Evolutionary conservation across 2,888 invertebrate genomes (phyloP), one percentile per base, ranked within the genome.

Genomic region (Tortrix viridana): DNA sequence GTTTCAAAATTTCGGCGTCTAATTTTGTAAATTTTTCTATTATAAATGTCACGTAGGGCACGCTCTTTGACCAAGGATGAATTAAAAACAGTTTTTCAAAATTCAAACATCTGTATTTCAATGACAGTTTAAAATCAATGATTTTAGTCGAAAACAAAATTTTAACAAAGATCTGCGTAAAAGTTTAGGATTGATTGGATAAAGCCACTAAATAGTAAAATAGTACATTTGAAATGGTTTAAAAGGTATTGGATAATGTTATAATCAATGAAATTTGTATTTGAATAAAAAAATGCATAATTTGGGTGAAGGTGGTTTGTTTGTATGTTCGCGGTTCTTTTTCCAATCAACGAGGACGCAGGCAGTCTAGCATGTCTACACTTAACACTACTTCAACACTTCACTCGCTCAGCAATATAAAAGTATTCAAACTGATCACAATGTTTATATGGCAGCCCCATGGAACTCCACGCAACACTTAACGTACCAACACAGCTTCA

Each of bases 361-460:
- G 80, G 76, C 81, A 88, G 78, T 87, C 91, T 92, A 92, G 90
- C 92, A 89, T 79, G 83, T 89, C 92, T 91, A 92, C 79, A 78
- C 89, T 90, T 91, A 89, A 85, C 81, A 86, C 82, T 88, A 88
- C 80, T 76, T 82, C 81, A 85, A 85, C 82, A 82, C 77, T 84
- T 83, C 84, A 85, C 80, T 82, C 87, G 83, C 81, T 85, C 87
- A 85, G 88, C 88, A 89, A 86, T 90, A 90, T 90, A 92, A 91
- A 92, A 91, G 89, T 92, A 91, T 88, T 91, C 86, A 92, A 91
- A 90, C 89, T 83, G 88, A 91, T 92, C 92, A 91, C 90, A 92
- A 84, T 83, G 81, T 86, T 89, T 52, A 90, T 91, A 90, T 91
- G 90, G 91, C 92, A 88, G 89, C 75, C 84, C 90, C 86, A 85